These are phyloP conservation scores for Progne subis DNA, from an alignment of 2,113 vertebrate genomes.

Conservation along the genomic window DNA sequence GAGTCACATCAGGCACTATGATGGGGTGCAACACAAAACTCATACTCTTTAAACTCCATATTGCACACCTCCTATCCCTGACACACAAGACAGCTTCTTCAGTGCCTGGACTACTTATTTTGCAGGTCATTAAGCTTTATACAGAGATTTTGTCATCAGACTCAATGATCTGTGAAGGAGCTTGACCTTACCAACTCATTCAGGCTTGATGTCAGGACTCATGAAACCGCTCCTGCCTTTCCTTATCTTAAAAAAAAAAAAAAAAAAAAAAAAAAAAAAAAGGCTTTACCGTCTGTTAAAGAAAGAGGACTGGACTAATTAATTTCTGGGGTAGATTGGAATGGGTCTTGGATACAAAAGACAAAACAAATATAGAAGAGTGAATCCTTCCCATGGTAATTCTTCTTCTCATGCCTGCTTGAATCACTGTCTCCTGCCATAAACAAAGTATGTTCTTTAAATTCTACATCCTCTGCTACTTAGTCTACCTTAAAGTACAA, in stretches of 20 bases:
- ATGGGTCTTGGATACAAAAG: neutral
- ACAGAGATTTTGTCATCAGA: neutral
- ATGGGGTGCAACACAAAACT: neutral
- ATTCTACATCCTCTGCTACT: neutral
- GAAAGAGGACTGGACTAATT: neutral
- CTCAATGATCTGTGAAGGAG: conserved; percentile 36
- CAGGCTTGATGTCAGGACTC: neutral
- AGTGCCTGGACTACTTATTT: neutral
- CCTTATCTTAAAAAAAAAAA: neutral
- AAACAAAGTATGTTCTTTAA: neutral
- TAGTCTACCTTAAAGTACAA: neutral
- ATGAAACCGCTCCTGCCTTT: neutral
- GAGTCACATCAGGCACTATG: neutral
- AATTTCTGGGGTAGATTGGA: neutral
- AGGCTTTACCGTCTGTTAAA: neutral
- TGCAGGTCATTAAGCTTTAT: conserved; percentile 25
- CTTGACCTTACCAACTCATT: neutral
- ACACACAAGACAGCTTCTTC: neutral
- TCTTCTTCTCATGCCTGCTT: neutral
- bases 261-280: rapidly evolving
- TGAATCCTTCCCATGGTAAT: neutral
- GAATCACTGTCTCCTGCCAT: neutral
- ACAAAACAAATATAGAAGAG: neutral
- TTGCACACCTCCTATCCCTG: neutral
- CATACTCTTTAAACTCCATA: neutral